These are phyloP conservation scores for Enchytraeus crypticus DNA, from an alignment of 2,888 invertebrate species.

Conservation along the genomic window DNA sequence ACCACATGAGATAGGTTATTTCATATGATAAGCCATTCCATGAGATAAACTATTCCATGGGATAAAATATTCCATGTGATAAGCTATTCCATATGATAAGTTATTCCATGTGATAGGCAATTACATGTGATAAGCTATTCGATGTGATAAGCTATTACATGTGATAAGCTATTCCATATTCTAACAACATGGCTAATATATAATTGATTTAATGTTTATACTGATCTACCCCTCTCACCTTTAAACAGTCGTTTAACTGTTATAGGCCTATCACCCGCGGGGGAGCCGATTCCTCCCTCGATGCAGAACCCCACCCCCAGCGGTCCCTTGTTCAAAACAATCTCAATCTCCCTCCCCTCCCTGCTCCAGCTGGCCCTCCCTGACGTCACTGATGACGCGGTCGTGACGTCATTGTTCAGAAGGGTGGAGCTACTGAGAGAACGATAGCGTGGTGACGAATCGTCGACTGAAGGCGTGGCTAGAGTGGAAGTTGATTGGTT, in stretches of 20 bases:
- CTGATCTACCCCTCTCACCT: constrained; percentile 63
- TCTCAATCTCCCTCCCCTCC: constrained; percentile 34
- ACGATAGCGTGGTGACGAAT: not conserved
- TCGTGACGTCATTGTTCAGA: not conserved
- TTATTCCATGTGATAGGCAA: too few relatives aligned
- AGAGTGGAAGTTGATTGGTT: too few relatives aligned
- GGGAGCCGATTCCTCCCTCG: constrained; percentile 85
- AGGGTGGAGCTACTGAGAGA: not conserved
- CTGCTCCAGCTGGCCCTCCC: constrained; percentile 4
- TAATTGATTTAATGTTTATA: too few relatives aligned
- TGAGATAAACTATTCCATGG: too few relatives aligned
- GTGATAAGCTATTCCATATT: too few relatives aligned
- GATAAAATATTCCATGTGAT: too few relatives aligned
- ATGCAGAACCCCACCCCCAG: constrained; percentile 87
- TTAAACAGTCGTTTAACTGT: constrained; percentile 86
- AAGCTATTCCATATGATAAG: too few relatives aligned
- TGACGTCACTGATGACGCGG: not conserved
- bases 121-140: too few relatives aligned
- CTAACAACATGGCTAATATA: too few relatives aligned
- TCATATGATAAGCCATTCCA: too few relatives aligned
- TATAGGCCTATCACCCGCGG: constrained; percentile 76
- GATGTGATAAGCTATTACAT: too few relatives aligned
- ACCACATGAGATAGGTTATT: too few relatives aligned
- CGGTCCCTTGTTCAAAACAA: constrained; percentile 60
- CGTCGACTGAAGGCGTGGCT: not conserved